These are phyloP conservation scores for Dusona sp. DNA, from an alignment of 2,888 invertebrate species.

Conservation along the genomic window DNA sequence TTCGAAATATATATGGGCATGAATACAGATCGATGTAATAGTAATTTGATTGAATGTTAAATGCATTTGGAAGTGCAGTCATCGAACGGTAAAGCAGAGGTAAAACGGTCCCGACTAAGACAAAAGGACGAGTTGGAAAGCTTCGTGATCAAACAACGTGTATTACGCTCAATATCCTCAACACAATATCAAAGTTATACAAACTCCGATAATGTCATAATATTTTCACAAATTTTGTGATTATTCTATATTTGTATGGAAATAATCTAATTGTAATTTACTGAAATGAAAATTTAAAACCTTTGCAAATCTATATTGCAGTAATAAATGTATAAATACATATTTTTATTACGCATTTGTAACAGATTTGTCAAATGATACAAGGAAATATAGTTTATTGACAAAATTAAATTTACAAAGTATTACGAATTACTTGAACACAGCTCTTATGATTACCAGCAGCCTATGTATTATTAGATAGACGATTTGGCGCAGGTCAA, in stretches of 20 bases:
- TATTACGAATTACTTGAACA: neutral
- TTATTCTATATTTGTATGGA: slow-evolving; percentile 19
- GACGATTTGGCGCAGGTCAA: slow-evolving; percentile 26
- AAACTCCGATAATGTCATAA: slow-evolving; percentile 14
- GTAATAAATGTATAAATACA: neutral
- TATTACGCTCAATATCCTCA: slow-evolving; percentile 34
- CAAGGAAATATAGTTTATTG: neutral
- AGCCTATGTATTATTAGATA: slow-evolving; percentile 10
- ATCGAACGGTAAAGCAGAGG: slow-evolving; percentile 40
- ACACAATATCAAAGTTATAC: slow-evolving; percentile 12
- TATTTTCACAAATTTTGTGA: slow-evolving; percentile 43
- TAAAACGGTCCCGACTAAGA: slow-evolving; percentile 21
- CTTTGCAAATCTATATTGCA: neutral
- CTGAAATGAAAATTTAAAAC: neutral
- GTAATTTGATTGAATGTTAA: slow-evolving; percentile 55
- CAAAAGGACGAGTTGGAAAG: slow-evolving; percentile 19
- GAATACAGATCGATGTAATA: neutral
- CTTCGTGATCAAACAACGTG: slow-evolving; percentile 33
- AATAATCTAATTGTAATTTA: neutral
- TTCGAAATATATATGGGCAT: neutral
- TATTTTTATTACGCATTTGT: neutral
- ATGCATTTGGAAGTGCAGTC: slow-evolving; percentile 41
- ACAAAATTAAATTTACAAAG: neutral
- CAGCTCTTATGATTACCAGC: neutral
- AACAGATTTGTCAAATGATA: neutral